Evolutionary conservation across 2,113 vertebrate species (phyloP).

Genomic region (Aphelocoma coerulescens): DNA sequence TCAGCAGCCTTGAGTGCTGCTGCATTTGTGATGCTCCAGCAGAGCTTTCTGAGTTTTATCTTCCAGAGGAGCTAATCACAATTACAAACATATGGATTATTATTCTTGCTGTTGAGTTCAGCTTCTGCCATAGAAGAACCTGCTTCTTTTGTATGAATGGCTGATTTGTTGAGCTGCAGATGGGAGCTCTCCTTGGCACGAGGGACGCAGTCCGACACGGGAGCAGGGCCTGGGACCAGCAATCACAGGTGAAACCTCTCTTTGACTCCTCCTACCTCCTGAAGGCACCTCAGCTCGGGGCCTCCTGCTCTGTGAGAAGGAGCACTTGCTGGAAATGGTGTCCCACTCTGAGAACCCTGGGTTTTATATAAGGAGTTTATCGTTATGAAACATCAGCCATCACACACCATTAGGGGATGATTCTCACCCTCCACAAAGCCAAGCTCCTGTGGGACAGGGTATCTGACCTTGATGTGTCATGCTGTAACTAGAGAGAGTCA

Average conservation of each 20-base stretch:
- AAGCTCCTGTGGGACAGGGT: conserved; percentile 1
- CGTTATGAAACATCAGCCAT: background rate
- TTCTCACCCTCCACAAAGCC: background rate
- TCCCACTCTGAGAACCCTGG: background rate
- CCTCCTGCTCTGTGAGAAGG: background rate
- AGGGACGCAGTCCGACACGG: background rate
- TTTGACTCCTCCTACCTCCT: background rate
- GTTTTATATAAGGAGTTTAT: background rate
- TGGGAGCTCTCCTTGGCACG: background rate
- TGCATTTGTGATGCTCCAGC: background rate
- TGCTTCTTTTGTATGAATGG: background rate
- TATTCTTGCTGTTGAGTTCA: conserved; percentile 18
- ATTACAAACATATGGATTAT: conserved; percentile 42
- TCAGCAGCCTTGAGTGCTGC: background rate
- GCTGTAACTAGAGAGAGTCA: background rate
- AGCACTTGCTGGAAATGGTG: background rate
- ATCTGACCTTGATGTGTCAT: conserved; percentile 52
- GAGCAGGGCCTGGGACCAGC: background rate
- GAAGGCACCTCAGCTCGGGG: background rate
- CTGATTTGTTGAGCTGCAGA: conserved; percentile 30
- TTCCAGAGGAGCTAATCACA: conserved; percentile 17
- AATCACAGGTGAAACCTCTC: background rate
- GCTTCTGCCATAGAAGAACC: conserved; percentile 14
- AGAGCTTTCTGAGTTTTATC: background rate
- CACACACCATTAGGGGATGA: background rate